These are phyloP conservation scores for Sinocyclocheilus maitianheensis DNA, from an alignment of 2,113 vertebrate species.

Conservation along the genomic window DNA sequence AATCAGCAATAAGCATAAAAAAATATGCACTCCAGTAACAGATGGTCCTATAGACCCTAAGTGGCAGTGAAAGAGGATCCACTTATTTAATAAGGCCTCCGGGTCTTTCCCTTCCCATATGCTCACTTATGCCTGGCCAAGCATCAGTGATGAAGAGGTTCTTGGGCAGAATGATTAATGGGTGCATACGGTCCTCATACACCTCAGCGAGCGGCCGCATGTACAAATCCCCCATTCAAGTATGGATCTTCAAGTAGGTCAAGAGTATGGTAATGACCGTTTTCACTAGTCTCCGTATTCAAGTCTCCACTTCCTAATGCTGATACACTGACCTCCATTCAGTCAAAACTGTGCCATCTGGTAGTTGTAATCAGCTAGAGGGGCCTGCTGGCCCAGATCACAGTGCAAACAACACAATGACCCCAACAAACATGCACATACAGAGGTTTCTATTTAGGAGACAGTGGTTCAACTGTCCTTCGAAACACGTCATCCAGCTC, in stretches of 20 bases:
- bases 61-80: constrained; percentile 24
- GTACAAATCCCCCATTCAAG: constrained; percentile 42
- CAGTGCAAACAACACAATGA: constrained; percentile 43
- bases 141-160: constrained; percentile 11
- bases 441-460: constrained; percentile 22
- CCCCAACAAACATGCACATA: constrained; percentile 34
- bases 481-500: constrained; percentile 22
- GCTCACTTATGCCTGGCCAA: constrained; percentile 36
- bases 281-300: constrained; percentile 35
- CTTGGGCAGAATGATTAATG: constrained; percentile 23
- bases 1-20: constrained; percentile 35
- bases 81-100: constrained; percentile 35
- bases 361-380: constrained; percentile 40
- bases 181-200: constrained; percentile 1
- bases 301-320: constrained; percentile 35
- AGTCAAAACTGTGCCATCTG: constrained; percentile 56
- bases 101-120: constrained; percentile 38
- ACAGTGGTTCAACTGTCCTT: constrained; percentile 18
- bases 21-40: constrained; percentile 41
- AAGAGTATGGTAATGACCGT: constrained; percentile 4
- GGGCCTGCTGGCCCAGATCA: constrained; percentile 54
- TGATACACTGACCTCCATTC: constrained; percentile 46
- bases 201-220: not conserved
- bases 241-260: constrained; percentile 37
- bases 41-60: constrained; percentile 28